phyloP scores from a whole-genome alignment of 2,888 invertebrate species.

The Enchytraeus crypticus region DNA sequence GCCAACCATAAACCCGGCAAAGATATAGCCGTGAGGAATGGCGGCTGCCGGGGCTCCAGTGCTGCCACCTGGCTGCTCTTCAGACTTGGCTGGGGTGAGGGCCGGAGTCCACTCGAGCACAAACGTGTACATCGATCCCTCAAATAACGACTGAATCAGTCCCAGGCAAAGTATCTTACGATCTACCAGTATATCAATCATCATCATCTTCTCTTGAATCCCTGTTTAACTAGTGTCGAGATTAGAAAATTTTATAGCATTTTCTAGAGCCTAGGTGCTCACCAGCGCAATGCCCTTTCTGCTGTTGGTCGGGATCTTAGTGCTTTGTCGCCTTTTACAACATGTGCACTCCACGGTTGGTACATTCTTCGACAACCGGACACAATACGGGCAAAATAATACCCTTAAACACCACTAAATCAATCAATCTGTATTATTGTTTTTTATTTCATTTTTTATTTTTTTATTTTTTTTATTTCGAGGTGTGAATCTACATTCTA shows the following conservation, averaged over 20 bases:
- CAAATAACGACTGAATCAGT: slow-evolving; percentile 52
- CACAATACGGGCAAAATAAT: no score
- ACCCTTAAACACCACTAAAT: neutral
- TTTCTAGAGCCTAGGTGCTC: no score
- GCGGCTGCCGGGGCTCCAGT: slow-evolving; percentile 30
- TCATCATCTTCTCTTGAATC: no score
- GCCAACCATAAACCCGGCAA: slow-evolving; percentile 51
- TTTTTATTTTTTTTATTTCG: neutral
- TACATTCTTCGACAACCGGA: no score
- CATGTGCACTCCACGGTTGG: no score
- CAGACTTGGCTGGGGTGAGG: slow-evolving; percentile 34
- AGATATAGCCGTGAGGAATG: slow-evolving; percentile 53
- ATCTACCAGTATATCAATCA: slow-evolving; percentile 43
- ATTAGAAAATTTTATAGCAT: no score
- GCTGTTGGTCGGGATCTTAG: no score
- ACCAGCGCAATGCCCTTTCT: no score
- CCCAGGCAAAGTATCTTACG: slow-evolving; percentile 50
- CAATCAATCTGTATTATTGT: neutral
- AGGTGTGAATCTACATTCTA: neutral
- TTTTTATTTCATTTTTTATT: no score
- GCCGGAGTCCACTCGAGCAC: slow-evolving; percentile 54
- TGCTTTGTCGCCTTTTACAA: no score
- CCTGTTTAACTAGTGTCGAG: no score
- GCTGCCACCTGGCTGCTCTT: slow-evolving; percentile 8
- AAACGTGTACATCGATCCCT: slow-evolving; percentile 54